Evolutionary conservation across 2,113 vertebrate species (phyloP).

Genomic region (Brevimyrus niger): DNA sequence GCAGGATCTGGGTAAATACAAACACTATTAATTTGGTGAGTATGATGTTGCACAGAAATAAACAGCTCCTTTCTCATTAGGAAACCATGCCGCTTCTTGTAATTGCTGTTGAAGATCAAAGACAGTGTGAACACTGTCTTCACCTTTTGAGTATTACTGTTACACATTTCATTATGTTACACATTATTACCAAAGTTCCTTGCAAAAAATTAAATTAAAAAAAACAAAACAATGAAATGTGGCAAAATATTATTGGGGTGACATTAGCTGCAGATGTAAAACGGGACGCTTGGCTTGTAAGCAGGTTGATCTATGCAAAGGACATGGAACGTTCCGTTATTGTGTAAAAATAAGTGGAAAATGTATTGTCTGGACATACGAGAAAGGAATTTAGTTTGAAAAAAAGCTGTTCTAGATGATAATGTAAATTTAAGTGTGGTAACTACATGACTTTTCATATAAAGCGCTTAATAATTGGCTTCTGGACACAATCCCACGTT

Average conservation of each 20-base stretch:
- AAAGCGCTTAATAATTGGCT: slow-evolving; percentile 6
- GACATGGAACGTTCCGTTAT: background rate
- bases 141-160: slow-evolving; percentile 45
- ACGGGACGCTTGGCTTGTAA: background rate
- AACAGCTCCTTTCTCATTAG: slow-evolving; percentile 51
- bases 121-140: slow-evolving; percentile 28
- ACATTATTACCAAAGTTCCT: slow-evolving; percentile 11
- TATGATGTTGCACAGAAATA: slow-evolving; percentile 38
- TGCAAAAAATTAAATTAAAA: background rate
- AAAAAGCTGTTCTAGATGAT: background rate
- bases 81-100: slow-evolving; percentile 53
- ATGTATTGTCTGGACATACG: background rate
- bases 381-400: background rate
- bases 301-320: background rate
- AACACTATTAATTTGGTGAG: slow-evolving; percentile 50
- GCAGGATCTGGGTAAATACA: background rate
- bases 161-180: slow-evolving; percentile 6
- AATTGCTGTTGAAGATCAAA: slow-evolving; percentile 46
- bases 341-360: background rate
- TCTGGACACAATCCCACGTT: background rate
- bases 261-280: background rate
- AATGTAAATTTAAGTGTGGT: background rate
- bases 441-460: background rate
- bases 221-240: slow-evolving; percentile 7
- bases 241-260: slow-evolving; percentile 13